Percentiles rank a stretch among this genome's conserved stretches.
Evolutionary conservation across 2,113 vertebrate species (phyloP).

Genomic region (Lutjanus erythropterus): DNA sequence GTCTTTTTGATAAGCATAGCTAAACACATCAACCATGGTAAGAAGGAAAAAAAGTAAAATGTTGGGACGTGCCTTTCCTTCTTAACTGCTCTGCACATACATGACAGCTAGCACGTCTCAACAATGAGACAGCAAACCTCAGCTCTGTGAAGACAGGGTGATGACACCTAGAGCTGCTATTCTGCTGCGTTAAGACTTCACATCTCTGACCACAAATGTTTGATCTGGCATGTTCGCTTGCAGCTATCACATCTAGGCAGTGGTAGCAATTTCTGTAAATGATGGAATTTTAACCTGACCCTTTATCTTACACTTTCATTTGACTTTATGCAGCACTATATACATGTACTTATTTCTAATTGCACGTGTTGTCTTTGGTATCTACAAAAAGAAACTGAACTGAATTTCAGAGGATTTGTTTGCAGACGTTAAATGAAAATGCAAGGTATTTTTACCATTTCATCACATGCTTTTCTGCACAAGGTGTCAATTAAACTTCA

Average conservation of each 20-base stretch:
- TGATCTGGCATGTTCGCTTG: slow-evolving; percentile 43
- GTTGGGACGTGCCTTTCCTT: background rate
- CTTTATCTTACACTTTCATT: slow-evolving; percentile 27
- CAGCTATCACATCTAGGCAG: slow-evolving; percentile 12
- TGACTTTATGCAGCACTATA: background rate
- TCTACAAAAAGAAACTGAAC: background rate
- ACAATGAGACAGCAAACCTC: slow-evolving; percentile 24
- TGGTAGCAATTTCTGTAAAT: slow-evolving; percentile 41
- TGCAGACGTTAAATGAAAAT: slow-evolving; percentile 2
- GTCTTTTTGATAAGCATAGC: background rate
- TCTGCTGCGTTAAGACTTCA: slow-evolving; percentile 33
- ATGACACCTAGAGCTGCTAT: slow-evolving; percentile 26
- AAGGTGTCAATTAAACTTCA: slow-evolving; percentile 16
- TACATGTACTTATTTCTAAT: slow-evolving; percentile 1
- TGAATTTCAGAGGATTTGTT: background rate
- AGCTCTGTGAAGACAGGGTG: slow-evolving; percentile 17
- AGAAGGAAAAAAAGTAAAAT: background rate
- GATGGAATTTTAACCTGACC: slow-evolving; percentile 33
- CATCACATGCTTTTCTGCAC: slow-evolving; percentile 20
- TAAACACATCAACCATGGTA: background rate
- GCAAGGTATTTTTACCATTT: slow-evolving; percentile 11
- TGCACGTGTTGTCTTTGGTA: background rate
- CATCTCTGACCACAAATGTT: slow-evolving; percentile 37
- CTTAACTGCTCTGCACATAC: background rate
- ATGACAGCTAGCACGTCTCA: slow-evolving; percentile 18